Evolutionary conservation across 2,888 invertebrate species (phyloP).

Genomic region (Caenorhabditis imperialis): DNA sequence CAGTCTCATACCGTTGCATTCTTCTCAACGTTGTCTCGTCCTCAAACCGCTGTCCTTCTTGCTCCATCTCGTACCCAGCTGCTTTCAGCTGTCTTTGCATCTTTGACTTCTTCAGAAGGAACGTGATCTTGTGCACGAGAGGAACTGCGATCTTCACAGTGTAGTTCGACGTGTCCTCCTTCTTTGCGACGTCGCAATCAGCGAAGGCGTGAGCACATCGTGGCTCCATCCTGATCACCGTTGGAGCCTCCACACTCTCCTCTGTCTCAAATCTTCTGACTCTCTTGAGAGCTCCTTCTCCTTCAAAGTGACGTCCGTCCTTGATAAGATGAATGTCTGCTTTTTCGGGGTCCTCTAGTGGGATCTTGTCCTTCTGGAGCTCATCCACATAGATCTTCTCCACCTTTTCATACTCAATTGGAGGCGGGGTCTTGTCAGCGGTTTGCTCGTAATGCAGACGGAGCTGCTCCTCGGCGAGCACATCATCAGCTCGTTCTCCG

Average conservation of each 20-base stretch:
- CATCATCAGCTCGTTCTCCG: conserved; percentile 72
- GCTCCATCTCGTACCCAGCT: conserved; percentile 55
- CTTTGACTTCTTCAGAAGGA: conserved; percentile 47
- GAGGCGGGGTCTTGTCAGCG: conserved; percentile 62
- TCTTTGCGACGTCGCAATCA: conserved; percentile 74
- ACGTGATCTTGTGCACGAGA: conserved; percentile 52
- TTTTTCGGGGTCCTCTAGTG: conserved; percentile 57
- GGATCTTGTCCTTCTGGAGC: conserved; percentile 66
- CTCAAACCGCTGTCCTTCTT: conserved; percentile 55
- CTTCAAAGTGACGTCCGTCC: conserved; percentile 72
- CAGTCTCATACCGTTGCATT: conserved; percentile 47
- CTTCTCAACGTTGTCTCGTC: conserved; percentile 49
- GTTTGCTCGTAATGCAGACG: conserved; percentile 64
- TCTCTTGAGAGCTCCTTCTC: conserved; percentile 60
- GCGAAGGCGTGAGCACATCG: conserved; percentile 72
- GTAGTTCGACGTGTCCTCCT: conserved; percentile 73
- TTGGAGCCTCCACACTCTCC: conserved; percentile 67
- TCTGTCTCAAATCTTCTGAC: conserved; percentile 65
- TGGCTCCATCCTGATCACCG: conserved; percentile 53
- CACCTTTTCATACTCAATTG: conserved; percentile 57
- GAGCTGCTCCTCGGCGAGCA: conserved; percentile 56
- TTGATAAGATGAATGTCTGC: conserved; percentile 70
- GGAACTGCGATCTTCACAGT: conserved; percentile 68
- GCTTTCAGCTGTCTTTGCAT: conserved; percentile 45
- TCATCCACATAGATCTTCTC: conserved; percentile 73